Evolutionary conservation across 2,797 vertebrate species (phyloP).

Genomic region (Harpagifer antarcticus): DNA sequence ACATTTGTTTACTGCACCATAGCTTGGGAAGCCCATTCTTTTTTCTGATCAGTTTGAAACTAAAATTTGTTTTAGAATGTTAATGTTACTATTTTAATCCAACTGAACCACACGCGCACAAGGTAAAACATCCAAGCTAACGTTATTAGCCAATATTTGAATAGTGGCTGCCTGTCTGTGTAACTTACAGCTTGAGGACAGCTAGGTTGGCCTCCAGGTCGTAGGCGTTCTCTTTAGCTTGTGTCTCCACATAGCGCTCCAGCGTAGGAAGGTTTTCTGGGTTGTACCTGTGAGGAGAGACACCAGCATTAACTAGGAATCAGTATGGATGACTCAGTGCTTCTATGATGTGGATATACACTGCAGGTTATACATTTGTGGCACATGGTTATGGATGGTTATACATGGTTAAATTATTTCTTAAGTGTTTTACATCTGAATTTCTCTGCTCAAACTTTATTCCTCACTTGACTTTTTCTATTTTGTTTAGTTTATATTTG

Average conservation of each 20-base stretch:
- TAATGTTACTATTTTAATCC: background rate
- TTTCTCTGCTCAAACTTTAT: background rate
- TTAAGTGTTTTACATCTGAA: background rate
- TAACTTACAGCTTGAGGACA: slow-evolving; percentile 90
- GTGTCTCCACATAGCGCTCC: slow-evolving; percentile 94
- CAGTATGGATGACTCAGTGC: too few relatives aligned
- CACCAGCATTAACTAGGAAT: background rate
- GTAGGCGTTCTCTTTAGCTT: slow-evolving; percentile 92
- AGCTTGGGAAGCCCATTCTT: background rate
- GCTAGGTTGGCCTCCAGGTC: slow-evolving; percentile 95
- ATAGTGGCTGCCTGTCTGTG: too few relatives aligned
- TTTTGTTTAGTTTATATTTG: background rate
- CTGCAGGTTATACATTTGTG: background rate
- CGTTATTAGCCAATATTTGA: background rate
- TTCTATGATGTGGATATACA: background rate
- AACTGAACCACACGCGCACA: background rate
- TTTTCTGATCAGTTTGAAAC: background rate
- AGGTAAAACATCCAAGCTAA: background rate
- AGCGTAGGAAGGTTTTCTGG: slow-evolving; percentile 92
- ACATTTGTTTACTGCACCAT: background rate
- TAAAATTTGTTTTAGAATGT: too few relatives aligned
- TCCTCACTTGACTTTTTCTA: background rate
- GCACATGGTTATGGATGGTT: too few relatives aligned
- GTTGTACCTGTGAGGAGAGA: slow-evolving; percentile 87
- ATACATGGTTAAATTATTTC: background rate